These are phyloP conservation scores for Leptinotarsa texana DNA, from an alignment of 1,140 invertebrate species.

Conservation along the genomic window DNA sequence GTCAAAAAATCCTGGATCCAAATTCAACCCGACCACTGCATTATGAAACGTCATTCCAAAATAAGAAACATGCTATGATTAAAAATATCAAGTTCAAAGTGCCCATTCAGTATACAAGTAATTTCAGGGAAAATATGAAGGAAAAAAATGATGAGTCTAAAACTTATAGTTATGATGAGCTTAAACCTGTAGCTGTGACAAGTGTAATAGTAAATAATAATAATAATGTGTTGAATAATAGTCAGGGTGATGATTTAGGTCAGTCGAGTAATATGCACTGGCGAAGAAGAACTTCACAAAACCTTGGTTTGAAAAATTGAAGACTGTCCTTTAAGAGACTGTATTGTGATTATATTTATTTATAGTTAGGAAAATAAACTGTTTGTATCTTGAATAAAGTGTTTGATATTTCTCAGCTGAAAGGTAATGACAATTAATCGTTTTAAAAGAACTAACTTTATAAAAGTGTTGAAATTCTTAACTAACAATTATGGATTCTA, in stretches of 20 bases:
- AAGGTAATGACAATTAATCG: background rate
- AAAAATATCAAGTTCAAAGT: slow-evolving; percentile 57
- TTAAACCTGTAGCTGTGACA: slow-evolving; percentile 33
- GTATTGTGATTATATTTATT: slow-evolving; percentile 18
- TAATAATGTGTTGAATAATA: too few relatives aligned
- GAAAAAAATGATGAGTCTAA: slow-evolving; percentile 12
- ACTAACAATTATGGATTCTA: too few relatives aligned
- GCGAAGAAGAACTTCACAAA: slow-evolving; percentile 47
- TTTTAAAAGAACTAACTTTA: too few relatives aligned
- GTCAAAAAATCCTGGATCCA: slow-evolving; percentile 41
- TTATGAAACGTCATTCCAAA: slow-evolving; percentile 52
- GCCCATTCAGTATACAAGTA: slow-evolving; percentile 48
- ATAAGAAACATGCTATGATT: slow-evolving; percentile 49
- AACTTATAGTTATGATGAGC: slow-evolving; percentile 32
- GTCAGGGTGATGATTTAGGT: slow-evolving; percentile 26
- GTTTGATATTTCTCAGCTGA: background rate
- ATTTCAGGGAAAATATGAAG: slow-evolving; percentile 30
- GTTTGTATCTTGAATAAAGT: background rate
- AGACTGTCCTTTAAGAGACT: slow-evolving; percentile 31
- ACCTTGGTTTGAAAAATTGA: slow-evolving; percentile 39
- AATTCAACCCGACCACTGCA: slow-evolving; percentile 39
- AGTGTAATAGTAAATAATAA: slow-evolving; percentile 49
- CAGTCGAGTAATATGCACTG: slow-evolving; percentile 45
- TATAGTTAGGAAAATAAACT: background rate
- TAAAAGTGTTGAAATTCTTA: too few relatives aligned